These are phyloP conservation scores for Wasmannia auropunctata DNA, from an alignment of 1,140 invertebrate species.

Conservation along the genomic window DNA sequence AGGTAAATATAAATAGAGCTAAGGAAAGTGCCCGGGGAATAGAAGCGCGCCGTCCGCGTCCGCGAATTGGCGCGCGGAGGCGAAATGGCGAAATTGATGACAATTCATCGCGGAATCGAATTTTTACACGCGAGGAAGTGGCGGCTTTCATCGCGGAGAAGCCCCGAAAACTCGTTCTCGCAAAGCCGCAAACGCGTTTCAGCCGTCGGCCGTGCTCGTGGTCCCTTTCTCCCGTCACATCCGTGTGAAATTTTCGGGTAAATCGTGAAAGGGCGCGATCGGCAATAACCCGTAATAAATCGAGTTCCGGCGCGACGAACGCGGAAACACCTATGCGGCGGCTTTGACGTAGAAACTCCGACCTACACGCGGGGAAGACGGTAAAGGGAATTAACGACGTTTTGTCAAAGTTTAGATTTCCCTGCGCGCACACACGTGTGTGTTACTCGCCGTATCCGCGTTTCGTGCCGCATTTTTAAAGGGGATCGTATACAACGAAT, in stretches of 20 bases:
- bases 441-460: not conserved
- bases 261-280: conserved; percentile 40
- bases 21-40: not conserved
- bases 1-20: not conserved
- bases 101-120: conserved; percentile 40
- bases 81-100: conserved; percentile 12
- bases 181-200: conserved; percentile 46
- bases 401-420: conserved; percentile 52
- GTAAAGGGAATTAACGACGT: conserved; percentile 36
- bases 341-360: conserved; percentile 8
- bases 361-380: not conserved
- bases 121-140: conserved; percentile 42
- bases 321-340: not conserved
- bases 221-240: conserved; percentile 44
- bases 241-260: conserved; percentile 43
- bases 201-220: not conserved
- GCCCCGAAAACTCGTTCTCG: conserved; percentile 38
- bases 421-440: not conserved
- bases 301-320: conserved; percentile 17
- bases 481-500: conserved; percentile 23
- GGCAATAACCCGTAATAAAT: conserved; percentile 48
- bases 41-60: not conserved
- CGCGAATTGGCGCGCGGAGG: not conserved
- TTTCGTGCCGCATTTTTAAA: conserved; percentile 49
- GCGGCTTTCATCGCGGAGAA: conserved; percentile 51